Evolutionary conservation across 2,888 invertebrate species (phyloP), one percentile per base, ranked within the genome.

Genomic region (Ectemnius continuus): DNA sequence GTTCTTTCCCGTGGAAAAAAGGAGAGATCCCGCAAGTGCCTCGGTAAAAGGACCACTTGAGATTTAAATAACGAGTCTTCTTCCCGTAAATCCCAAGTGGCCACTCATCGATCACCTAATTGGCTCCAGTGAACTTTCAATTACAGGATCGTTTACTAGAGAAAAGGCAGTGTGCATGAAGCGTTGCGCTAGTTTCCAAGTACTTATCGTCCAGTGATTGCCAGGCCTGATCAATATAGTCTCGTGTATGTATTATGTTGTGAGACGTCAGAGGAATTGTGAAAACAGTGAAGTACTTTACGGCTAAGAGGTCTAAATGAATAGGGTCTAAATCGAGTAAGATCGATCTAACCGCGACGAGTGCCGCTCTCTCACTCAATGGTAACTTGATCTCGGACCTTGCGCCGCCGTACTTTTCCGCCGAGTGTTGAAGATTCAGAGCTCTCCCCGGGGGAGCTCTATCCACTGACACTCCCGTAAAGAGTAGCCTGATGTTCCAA

Each of bases 101-200:
- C 18, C 52, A 52, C 52, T 52, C 18, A n/a, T 52, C 52, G 52
- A 18, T 18, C 16, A n/a, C 18, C 52, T 65, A 65, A 58, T 75
- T 70, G 61, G 60, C 59, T 52, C 6, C n/a, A 6, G 16, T 58
- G 28, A 58, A 45, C 65, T 62, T 59, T n/a, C 68, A 75, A 75
- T 75, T 75, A 73, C 56, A 14, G 52, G 8, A 52, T 13, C 52
- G 52, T 52, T 52, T n/a, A 52, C 18, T 16, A 52, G 5, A 52
- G 18, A 16, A 52, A 52, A 52, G 52, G 18, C 52, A 18, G 18
- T 13, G 16, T 14, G 52, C n/a, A 52, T 18, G n/a, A 13, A n/a
- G 52, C 6, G 52, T 36, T 11, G 36, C 36, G 4, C 36, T 36
- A 36, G 36, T 36, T 36, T 36, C 36, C 36, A 36, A 36, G 36